Evolutionary conservation across 2,113 vertebrate species (phyloP), one percentile per base, ranked within the genome.

Genomic region (Oceanodroma tethys): DNA sequence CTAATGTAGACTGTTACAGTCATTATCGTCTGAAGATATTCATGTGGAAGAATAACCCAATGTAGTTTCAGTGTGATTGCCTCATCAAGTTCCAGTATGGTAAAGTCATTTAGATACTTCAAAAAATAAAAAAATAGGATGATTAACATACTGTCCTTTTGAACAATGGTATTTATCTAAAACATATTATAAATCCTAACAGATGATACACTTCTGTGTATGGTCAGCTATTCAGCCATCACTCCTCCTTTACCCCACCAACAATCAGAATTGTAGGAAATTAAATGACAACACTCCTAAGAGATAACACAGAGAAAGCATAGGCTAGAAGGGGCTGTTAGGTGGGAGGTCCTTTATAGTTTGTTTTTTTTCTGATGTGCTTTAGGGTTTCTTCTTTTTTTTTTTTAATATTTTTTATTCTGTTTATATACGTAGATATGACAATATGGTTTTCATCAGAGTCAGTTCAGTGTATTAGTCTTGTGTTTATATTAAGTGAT

Each of bases 341-440:
- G 5, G 8, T 18, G 8, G 3, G 2, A 36, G 4, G 15, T 0
- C 5, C 2, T 16, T 17, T 4, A 21, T 42, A 11, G 8, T 7
- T 40, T 2, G 10, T 4, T 59, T 86, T 45, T 45, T 43, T 25
- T 4, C 30, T 48, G 36, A 29, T 8, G 5, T 18, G 10, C 13
- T 48, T 38, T 53, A 75, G 15, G 5, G 3, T 15, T 40, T 43
- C 43, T 15, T 40, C 6, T 5, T 21, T 29, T 9, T 23, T 48
- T 75, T 53, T 53, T 27, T 11, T 9, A 8, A 50, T 47, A 25
- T 19, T 62, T 67, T 9, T 30, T 43, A 30, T 65, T 58, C 14
- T 63, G 6, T 65, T 63, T 56, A 22, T 63, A 26, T 42, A 6
- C 42, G 32, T 56, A 48, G 6, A 27, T 40, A 15, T n/a, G 6